A percentile compares a stretch with the other conserved stretches of the same genome.
phyloP scores from a whole-genome alignment of 1,140 invertebrate species.

The Metaphire vulgaris region DNA sequence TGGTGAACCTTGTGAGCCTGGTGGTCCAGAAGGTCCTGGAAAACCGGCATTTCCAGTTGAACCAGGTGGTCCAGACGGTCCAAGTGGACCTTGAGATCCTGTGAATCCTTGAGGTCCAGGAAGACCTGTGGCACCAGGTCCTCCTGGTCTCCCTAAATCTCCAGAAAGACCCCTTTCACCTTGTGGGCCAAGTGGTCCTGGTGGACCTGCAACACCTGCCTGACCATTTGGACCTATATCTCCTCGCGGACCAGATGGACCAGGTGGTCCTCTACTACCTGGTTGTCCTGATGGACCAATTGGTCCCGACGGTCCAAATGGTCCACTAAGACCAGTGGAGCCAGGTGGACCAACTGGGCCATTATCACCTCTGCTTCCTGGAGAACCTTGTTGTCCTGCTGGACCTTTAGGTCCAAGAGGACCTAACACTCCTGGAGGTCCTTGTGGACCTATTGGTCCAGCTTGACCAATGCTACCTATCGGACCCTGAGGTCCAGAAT shows the following conservation, averaged over 20 bases:
- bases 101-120: background rate
- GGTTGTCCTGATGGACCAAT: slow-evolving; percentile 60
- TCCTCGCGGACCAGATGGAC: slow-evolving; percentile 56
- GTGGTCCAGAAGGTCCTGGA: slow-evolving; percentile 11
- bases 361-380: slow-evolving; percentile 58
- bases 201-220: slow-evolving; percentile 59
- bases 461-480: slow-evolving; percentile 52
- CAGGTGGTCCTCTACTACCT: slow-evolving; percentile 58
- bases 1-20: slow-evolving; percentile 11
- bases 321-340: background rate
- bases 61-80: slow-evolving; percentile 24
- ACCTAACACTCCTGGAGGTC: slow-evolving; percentile 14
- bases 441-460: slow-evolving; percentile 26
- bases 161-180: slow-evolving; percentile 59
- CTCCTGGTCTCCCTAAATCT: slow-evolving; percentile 19
- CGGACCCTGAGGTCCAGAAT: slow-evolving; percentile 49
- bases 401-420: slow-evolving; percentile 22
- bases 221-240: slow-evolving; percentile 39
- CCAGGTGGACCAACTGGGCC: slow-evolving; percentile 65
- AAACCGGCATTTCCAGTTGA: slow-evolving; percentile 7
- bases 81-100: slow-evolving; percentile 16
- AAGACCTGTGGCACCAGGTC: slow-evolving; percentile 15
- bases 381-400: background rate
- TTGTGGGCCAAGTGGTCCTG: slow-evolving; percentile 56
- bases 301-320: slow-evolving; percentile 37